Evolutionary conservation across 92 coral and sea anemone genomes (phyloP), one percentile per base, ranked within the genome.

Genomic region (Palythoa grandiflora): DNA sequence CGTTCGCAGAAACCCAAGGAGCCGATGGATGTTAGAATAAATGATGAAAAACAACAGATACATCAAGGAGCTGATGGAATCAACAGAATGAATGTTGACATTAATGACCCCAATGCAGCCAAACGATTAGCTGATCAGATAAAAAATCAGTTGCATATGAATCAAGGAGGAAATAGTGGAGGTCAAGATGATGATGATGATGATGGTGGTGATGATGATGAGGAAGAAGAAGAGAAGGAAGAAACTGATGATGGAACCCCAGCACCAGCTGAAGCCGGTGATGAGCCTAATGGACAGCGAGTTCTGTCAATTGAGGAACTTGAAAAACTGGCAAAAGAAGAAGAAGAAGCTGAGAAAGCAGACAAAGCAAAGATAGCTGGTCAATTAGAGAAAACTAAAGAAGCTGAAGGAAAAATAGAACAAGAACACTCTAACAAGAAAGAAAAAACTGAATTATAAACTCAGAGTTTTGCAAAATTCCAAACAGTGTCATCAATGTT

Each of bases 71-170:
- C 86, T 68, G 96, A 93, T 61, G 99, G 98, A 0, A 93, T 92
- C 6, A 91, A 97, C 51, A 74, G 93, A 48, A 85, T 93, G 90
- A 92, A 95, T 85, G 96, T 95, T 50, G 94, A 97, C 90, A 95
- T 97, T 50, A 97, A 97, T 66, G 99, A 97, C 60, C 96, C 98
- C 10, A 94, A 88, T 55, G 93, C 99, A 9, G 99, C 98, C 12
- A 77, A 88, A 54, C 75, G 91, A 68, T 85, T 97, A 20, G 98
- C 98, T 12, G 96, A 96, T 38, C 98, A 97, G 88, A 95, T 97
- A 73, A 95, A 97, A 79, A 84, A 84, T 35, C 96, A 96, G 70
- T 71, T 96, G 63, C 94, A 91, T 35, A 78, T 89, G 76, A 91
- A 94, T 78, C 86, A 83, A 15, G 80, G 79, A 83, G 90, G 83